phyloP scores from a whole-genome alignment of 2,113 vertebrate species.

The Oncorhynchus nerka region DNA sequence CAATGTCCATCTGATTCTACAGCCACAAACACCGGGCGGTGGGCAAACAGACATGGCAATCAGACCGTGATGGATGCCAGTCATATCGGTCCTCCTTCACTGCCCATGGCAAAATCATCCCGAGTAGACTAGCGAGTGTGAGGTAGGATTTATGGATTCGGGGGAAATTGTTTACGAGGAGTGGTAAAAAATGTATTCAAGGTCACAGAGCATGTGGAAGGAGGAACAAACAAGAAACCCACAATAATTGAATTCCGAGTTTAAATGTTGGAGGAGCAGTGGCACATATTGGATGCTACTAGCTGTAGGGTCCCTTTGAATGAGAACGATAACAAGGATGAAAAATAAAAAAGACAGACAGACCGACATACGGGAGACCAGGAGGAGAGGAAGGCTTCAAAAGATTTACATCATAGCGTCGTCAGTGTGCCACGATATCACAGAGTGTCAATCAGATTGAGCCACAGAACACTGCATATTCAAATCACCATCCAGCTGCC shows the following conservation, averaged over 20 bases:
- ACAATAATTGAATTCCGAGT: slow-evolving; percentile 55
- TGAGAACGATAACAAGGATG: slow-evolving; percentile 48
- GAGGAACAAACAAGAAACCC: slow-evolving; percentile 20
- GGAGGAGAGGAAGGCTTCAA: slow-evolving; percentile 1
- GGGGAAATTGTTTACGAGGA: slow-evolving; percentile 47
- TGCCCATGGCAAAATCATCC: slow-evolving; percentile 24
- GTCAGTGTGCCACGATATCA: slow-evolving; percentile 5
- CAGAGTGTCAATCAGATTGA: slow-evolving; percentile 31
- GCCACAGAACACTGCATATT: slow-evolving; percentile 32
- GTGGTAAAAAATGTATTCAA: slow-evolving; percentile 40
- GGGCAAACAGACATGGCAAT: slow-evolving; percentile 29
- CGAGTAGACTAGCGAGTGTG: slow-evolving; percentile 12
- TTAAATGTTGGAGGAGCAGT: slow-evolving; percentile 41
- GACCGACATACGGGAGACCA: neutral
- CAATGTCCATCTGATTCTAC: slow-evolving; percentile 6
- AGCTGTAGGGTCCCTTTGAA: slow-evolving; percentile 31
- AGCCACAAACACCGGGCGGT: slow-evolving; percentile 6
- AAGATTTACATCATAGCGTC: slow-evolving; percentile 41
- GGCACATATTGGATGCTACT: slow-evolving; percentile 29
- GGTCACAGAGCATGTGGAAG: slow-evolving; percentile 34
- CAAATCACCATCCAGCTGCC: slow-evolving; percentile 26
- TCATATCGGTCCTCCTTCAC: slow-evolving; percentile 33
- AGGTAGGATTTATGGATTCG: slow-evolving; percentile 46
- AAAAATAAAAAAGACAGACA: slow-evolving; percentile 1
- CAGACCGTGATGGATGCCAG: slow-evolving; percentile 53